Evolutionary conservation across 2,888 invertebrate species (phyloP), one percentile per base, ranked within the genome.

Genomic region (Coleophora flavipennella): DNA sequence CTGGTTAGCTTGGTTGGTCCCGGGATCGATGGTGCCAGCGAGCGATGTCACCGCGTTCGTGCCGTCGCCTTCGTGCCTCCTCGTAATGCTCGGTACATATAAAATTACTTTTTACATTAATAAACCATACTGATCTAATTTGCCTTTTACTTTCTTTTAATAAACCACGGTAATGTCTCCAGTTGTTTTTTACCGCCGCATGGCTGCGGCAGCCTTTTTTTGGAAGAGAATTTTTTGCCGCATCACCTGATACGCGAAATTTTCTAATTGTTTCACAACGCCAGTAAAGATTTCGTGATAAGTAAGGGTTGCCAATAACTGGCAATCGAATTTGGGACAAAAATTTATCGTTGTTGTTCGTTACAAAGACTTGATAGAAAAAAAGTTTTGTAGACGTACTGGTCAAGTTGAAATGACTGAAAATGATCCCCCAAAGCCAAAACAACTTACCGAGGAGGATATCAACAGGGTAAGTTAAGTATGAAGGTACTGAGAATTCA

Each of bases 41-140:
- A 3, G 20, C 20, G 20, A 20, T 6, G 20, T 20, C 20, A 6
- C 20, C 20, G 6, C 3, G 20, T 20, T 20, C 20, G 3, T 4
- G 20, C 20, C 3, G 20, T 6, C 3, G 20, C 3, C 20, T 20
- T 6, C 3, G 20, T 6, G 20, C 3, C 6, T 6, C 20, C 20
- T 20, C n/a, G 20, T 6, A 20, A 53, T 60, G 60, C 60, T 42
- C 8, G 60, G 49, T 68, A 67, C 57, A 60, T 72, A 70, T 65
- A 55, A 78, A 79, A 79, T 81, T 79, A 83, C 79, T 72, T 72
- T 70, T 69, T 67, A 77, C 80, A 78, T 81, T 84, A 81, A 81
- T 77, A 81, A 77, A 71, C 74, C 74, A 77, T 77, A 77, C 74
- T 78, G 71, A 74, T 79, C 72, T 83, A 83, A 81, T 81, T 84